Evolutionary conservation across 1,140 invertebrate species (phyloP).

Genomic region (Heliconius congener): DNA sequence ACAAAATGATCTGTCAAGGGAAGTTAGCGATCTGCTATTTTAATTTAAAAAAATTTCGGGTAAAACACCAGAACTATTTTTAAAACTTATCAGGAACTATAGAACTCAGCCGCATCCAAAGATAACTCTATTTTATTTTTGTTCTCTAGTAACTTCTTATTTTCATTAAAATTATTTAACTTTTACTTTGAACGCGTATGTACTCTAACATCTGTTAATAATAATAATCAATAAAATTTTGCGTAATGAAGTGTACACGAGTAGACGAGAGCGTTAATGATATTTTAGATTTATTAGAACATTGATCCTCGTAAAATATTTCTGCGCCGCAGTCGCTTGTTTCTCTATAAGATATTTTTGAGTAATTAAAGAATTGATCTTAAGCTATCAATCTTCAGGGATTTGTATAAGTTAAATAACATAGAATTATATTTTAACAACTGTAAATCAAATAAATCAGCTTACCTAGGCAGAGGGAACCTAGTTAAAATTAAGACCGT

Average conservation of each 20-base stretch:
- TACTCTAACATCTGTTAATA: background rate
- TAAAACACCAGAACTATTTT: too few species aligned
- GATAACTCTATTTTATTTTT: too few species aligned
- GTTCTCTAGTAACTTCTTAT: too few species aligned
- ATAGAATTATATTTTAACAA: background rate
- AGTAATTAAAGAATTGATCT: conserved; percentile 40
- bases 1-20: too few species aligned
- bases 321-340: conserved; percentile 34
- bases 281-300: conserved; percentile 51
- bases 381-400: conserved; percentile 41
- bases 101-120: too few species aligned
- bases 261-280: conserved; percentile 23
- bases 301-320: conserved; percentile 51
- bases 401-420: conserved; percentile 19
- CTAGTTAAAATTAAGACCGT: too few species aligned
- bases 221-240: conserved; percentile 15
- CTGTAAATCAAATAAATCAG: too few species aligned
- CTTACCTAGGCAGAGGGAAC: too few species aligned
- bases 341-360: conserved; percentile 50
- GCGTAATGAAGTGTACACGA: conserved; percentile 20
- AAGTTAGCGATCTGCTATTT: too few species aligned
- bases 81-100: too few species aligned
- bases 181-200: background rate
- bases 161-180: too few species aligned
- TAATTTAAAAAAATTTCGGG: too few species aligned